A percentile compares a stretch with the other conserved stretches of the same genome.
Conservation (phyloP, 2,113 vertebrate species). For the Rhabdomys dilectus region DNA sequence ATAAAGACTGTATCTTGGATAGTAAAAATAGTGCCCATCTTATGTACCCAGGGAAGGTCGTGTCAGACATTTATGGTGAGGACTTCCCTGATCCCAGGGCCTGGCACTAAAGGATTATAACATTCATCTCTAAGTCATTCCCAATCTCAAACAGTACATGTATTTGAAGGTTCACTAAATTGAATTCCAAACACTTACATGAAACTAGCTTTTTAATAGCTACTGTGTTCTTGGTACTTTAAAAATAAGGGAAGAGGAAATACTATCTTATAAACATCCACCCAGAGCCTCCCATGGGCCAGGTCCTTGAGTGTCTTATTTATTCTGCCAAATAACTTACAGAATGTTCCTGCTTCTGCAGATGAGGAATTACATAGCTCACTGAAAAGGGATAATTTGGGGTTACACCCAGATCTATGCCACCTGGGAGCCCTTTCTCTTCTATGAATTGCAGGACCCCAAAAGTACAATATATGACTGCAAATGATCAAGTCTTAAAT, state of each 20-base stretch:
- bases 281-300: background rate
- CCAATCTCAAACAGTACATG: background rate
- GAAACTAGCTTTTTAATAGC: background rate
- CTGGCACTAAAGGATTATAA: background rate
- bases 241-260: background rate
- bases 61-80: background rate
- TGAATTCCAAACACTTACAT: conserved; percentile 15
- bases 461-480: conserved; percentile 2
- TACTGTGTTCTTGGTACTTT: background rate
- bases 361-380: background rate
- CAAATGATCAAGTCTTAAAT: background rate
- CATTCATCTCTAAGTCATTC: background rate
- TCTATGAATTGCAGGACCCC: background rate
- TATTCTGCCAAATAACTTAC: conserved; percentile 23
- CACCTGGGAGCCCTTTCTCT: background rate
- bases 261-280: background rate
- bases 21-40: conserved; percentile 15
- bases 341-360: background rate
- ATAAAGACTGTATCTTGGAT: background rate
- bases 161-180: background rate
- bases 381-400: background rate
- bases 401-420: background rate
- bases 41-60: background rate
- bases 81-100: background rate
- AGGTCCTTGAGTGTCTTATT: background rate